phyloP scores from a whole-genome alignment of 2,888 invertebrate genomes.

The Amiota communis region DNA sequence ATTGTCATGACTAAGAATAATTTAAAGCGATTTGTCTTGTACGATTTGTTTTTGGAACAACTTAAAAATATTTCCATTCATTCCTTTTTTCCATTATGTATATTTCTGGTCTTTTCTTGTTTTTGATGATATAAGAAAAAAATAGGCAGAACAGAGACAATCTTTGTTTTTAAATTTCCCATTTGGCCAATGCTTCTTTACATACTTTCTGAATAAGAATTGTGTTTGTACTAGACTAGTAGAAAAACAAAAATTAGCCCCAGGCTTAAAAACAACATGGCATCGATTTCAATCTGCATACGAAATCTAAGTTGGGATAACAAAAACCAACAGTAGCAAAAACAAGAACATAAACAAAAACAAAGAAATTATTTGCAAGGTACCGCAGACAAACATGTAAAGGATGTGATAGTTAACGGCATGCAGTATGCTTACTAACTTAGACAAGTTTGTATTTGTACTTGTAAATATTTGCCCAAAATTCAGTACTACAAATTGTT shows the following conservation, averaged over 20 bases:
- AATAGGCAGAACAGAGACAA: no score
- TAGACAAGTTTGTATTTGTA: not conserved
- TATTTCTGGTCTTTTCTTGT: no score
- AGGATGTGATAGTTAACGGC: not conserved
- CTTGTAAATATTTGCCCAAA: no score
- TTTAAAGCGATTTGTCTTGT: constrained; percentile 27
- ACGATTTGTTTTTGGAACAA: not conserved
- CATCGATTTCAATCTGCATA: constrained; percentile 57
- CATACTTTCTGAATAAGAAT: not conserved
- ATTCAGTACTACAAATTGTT: no score
- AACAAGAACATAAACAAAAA: not conserved
- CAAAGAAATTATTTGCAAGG: constrained; percentile 32
- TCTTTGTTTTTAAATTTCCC: not conserved
- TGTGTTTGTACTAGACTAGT: no score
- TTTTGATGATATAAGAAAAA: no score
- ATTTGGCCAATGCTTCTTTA: constrained; percentile 15
- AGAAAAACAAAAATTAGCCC: no score
- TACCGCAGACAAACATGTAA: not conserved
- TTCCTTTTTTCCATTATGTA: no score
- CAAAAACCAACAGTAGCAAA: not conserved
- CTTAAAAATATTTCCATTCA: no score
- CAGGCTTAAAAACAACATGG: not conserved
- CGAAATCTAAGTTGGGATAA: constrained; percentile 40
- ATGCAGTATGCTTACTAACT: not conserved
- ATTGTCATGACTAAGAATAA: constrained; percentile 22